phyloP scores from a whole-genome alignment of 2,113 vertebrate genomes.

The Tautogolabrus adspersus region DNA sequence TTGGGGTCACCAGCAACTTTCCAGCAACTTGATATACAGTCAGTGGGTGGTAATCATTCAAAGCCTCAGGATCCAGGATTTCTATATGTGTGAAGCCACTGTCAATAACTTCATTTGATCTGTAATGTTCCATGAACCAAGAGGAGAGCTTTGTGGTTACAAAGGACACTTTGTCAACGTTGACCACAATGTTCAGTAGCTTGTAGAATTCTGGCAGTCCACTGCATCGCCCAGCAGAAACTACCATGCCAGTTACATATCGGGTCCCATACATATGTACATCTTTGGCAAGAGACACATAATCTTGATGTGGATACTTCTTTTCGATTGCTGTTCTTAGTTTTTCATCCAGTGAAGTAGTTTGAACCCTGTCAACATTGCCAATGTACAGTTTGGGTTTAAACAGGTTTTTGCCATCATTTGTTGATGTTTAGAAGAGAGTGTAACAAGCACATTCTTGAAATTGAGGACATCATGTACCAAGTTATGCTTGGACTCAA shows the following conservation, averaged over 20 bases:
- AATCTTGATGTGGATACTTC: not conserved
- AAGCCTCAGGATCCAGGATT: constrained; percentile 19
- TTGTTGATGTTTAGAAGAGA: too few relatives aligned
- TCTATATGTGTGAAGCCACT: constrained; percentile 4
- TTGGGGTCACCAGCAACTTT: constrained; percentile 25
- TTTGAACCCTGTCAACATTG: not conserved
- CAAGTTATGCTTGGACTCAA: not conserved
- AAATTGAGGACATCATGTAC: not conserved
- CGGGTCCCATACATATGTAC: constrained; percentile 11
- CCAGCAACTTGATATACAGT: constrained; percentile 18
- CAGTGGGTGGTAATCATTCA: constrained; percentile 10
- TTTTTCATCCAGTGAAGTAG: not conserved
- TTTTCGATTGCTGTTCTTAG: not conserved
- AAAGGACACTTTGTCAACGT: constrained; percentile 21
- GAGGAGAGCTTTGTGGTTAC: constrained; percentile 29
- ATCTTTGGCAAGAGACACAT: not conserved
- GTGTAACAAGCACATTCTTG: too few relatives aligned
- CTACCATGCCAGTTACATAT: constrained; percentile 13
- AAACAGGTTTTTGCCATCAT: too few relatives aligned
- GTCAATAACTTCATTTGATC: constrained; percentile 32
- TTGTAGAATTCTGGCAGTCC: constrained; percentile 28
- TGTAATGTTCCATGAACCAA: constrained; percentile 27
- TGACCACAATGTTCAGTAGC: not conserved
- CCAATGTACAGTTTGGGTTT: not conserved
- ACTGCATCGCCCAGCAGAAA: constrained; percentile 21